A percentile compares a stretch with the other conserved stretches of the same genome.
These are phyloP conservation scores for Ptychadena robeensis DNA, from an alignment of 2,797 vertebrate genomes.

Conservation along the genomic window DNA sequence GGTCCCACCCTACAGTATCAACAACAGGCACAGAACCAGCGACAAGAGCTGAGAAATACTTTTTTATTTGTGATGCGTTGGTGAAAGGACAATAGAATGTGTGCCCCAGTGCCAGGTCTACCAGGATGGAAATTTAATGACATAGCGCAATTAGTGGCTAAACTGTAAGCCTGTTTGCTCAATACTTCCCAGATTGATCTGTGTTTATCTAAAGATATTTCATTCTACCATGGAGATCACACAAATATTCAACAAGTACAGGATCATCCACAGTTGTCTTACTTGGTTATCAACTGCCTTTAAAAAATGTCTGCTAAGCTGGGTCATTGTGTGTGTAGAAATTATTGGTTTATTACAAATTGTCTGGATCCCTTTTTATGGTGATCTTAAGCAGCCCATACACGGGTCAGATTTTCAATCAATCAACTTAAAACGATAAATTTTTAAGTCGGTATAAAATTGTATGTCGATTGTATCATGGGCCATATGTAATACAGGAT, in stretches of 20 bases:
- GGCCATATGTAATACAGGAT: too few relatives aligned
- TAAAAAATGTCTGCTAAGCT: background rate
- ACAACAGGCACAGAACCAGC: slow-evolving; percentile 47
- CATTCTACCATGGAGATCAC: background rate
- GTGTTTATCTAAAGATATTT: slow-evolving; percentile 14
- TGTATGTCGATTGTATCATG: too few relatives aligned
- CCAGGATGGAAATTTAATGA: slow-evolving; percentile 63
- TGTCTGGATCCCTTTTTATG: too few relatives aligned
- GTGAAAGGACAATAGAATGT: slow-evolving; percentile 28
- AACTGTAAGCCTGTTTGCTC: slow-evolving; percentile 10
- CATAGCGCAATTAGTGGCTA: slow-evolving; percentile 51
- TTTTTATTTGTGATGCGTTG: slow-evolving; percentile 33
- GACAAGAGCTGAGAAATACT: slow-evolving; percentile 56
- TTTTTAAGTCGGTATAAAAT: too few relatives aligned
- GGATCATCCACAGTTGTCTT: background rate
- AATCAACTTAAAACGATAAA: too few relatives aligned
- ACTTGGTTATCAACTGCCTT: background rate
- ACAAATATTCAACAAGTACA: background rate
- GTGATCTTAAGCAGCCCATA: too few relatives aligned
- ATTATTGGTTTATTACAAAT: too few relatives aligned
- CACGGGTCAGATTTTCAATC: too few relatives aligned
- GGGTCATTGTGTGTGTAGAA: background rate
- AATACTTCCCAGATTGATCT: background rate
- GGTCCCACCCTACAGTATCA: slow-evolving; percentile 64
- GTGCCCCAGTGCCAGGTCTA: slow-evolving; percentile 26